Evolutionary conservation across 2,797 vertebrate genomes (phyloP), one percentile per base, ranked within the genome.

Genomic region (Premnoplex brunnescens): DNA sequence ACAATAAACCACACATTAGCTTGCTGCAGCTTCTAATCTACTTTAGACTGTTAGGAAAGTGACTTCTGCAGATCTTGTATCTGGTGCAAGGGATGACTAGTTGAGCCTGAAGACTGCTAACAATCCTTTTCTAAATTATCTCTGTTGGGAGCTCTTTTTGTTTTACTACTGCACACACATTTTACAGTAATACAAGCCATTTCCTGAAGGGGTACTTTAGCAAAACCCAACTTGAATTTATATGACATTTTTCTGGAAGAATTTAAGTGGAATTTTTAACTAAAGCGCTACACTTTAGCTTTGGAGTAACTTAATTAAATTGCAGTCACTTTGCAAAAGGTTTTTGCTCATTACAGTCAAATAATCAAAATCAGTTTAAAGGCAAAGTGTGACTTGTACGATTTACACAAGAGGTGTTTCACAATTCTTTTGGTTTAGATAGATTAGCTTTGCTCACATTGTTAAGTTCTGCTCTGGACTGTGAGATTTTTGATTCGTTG

Each of bases 141-240:
- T 59, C 77, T n/a, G 9, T 7, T 58, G 62, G 59, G 66, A 94
- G n/a, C 59, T 77, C 28, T 81, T 79, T 73, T 84, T 69, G 23
- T 74, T 96, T 91, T 71, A 32, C 30, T 62, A 55, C 54, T 11
- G 60, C 49, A 55, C 26, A 75, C 69, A 51, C 0, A 0, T 75
- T 75, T 88, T 76, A 39, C 55, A 78, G 86, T 90, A 92, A 80
- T 66, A 63, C 4, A 75, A 75, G 18, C 24, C 1, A 44, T 75
- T 89, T 96, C 34, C 75, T 88, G 60, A 86, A 91, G 52, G 55
- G 60, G 48, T 28, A 58, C 24, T 73, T 92, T 34, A 58, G 14
- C 56, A 95, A 89, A 93, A 71, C 46, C 15, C 49, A 69, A 23
- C 51, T 46, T 88, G 23, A 87, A 95, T 94, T 82, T 78, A 71